Evolutionary conservation across 2,888 invertebrate genomes (phyloP).

Genomic region (Adelphocoris suturalis): DNA sequence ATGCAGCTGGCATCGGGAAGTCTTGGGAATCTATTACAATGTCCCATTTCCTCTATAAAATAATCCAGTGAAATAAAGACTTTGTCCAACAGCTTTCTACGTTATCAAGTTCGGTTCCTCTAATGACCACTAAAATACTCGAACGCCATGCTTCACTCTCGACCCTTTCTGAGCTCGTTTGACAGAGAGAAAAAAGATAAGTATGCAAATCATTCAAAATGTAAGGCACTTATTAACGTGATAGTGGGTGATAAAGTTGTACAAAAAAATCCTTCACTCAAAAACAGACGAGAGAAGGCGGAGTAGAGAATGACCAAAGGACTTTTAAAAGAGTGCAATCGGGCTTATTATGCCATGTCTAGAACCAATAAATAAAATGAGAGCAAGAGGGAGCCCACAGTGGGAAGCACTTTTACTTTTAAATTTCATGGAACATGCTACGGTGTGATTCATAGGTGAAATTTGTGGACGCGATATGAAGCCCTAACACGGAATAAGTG

Average conservation of each 20-base stretch:
- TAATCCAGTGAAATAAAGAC: background rate
- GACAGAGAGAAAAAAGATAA: constrained; percentile 37
- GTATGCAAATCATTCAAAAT: constrained; percentile 63
- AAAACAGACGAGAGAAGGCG: constrained; percentile 1
- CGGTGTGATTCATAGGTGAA: constrained; percentile 64
- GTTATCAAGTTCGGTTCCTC: background rate
- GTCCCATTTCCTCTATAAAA: background rate
- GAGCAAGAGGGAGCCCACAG: constrained; percentile 42
- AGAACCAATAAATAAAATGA: constrained; percentile 58
- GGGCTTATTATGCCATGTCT: constrained; percentile 64
- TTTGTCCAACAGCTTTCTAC: background rate
- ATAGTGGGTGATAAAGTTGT: constrained; percentile 53
- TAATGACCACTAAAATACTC: background rate
- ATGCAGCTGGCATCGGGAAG: too few species aligned
- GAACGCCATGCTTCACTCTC: background rate
- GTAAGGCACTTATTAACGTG: constrained; percentile 22
- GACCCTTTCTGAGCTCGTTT: background rate
- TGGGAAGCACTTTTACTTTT: constrained; percentile 65
- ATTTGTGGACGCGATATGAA: constrained; percentile 66
- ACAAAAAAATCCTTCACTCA: constrained; percentile 53
- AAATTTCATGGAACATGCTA: constrained; percentile 68
- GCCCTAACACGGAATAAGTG: constrained; percentile 62
- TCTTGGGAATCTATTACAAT: too few species aligned
- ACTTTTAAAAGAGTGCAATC: constrained; percentile 60
- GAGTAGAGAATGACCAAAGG: background rate